Base-by-base conservation (phyloP, 1,140 invertebrate genomes). In the Spodoptera litura region DNA sequence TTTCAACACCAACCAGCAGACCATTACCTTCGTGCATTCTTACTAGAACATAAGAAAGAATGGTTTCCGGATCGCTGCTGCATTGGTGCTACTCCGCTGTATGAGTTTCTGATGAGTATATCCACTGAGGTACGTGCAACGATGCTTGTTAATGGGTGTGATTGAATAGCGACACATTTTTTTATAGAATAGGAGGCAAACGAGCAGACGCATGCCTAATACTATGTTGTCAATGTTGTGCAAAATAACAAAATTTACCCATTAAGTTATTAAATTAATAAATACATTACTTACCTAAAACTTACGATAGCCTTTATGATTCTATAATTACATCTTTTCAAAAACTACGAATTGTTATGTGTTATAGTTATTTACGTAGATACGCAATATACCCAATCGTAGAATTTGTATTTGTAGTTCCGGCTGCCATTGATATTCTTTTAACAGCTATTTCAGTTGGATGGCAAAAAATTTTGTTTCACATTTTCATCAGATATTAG, bases 401-500 rank as follows among this genome's bases (percentile, higher is more conserved):
- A 31, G 31, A 3, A 31, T 31, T 31, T 31, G 31, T 2, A 15
- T 15, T 64, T 15, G 15, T 10, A 64, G n/a, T 64, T 9, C 31
- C 4, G 4, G 4, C 20, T 20, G 20, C 20, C 20, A 89, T 71
- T 84, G 93, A 93, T 78, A 31, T 59, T 61, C 13, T 31, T 15
- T 10, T 31, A 27, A 59, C 85, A 94, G 95, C 95, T 89, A 96
- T 98, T 95, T 94, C 96, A 89, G 84, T 83, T 94, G 27, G 91
- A 93, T 3, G 85, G 89, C 4, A 89, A 96, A 0, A 97, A 97
- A 84, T 99, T 99, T 90, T 93, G 96, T 4, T 98, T 99, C 89
- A 97, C 96, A 55, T 98, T 97, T 95, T 97, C 98, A 86, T 96
- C 96, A 0, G 98, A 98, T 87, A 94, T 99, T 20, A 98, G 97